Evolutionary conservation across 2,888 invertebrate genomes (phyloP), one percentile per base, ranked within the genome.

Genomic region (Heterodera filipjevi): DNA sequence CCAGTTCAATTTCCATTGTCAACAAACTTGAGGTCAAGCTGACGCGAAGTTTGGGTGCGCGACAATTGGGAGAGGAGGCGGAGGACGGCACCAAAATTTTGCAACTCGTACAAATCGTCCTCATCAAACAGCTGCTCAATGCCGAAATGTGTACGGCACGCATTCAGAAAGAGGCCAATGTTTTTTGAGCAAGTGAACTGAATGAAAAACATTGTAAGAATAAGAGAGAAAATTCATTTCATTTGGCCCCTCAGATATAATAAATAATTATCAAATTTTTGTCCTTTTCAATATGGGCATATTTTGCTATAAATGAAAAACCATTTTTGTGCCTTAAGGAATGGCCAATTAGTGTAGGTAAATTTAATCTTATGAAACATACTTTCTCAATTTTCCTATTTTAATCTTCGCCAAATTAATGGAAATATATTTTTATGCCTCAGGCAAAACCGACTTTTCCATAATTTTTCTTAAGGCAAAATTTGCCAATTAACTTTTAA

Each of bases 121-220:
- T 95, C 94, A 87, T 96, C 95, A 90, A 98, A 99, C 49, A 99
- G 92, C 90, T 97, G 94, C 64, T 93, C 92, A 80, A 99, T 91
- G 81, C 93, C 93, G 91, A 97, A 97, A 80, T 93, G 92, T 80
- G 92, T 93, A 87, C 93, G 93, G 89, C 96, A 96, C 33, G 94
- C 93, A 83, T 93, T 93, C 78, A 98, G 92, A 91, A 99, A 99
- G 84, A 94, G 92, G 89, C 94, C 93, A 86, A 98, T 98, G 91
- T 98, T 99, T 89, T 96, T 93, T 91, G 95, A 92, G 91, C 97
- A 96, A 87, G 97, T 92, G 90, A 98, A 99, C 95, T 98, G 92
- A 78, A 92, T 79, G 19, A 59, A 49, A 53, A 35, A n/a, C n/a
- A n/a, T n/a, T n/a, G n/a, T n/a, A n/a, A n/a, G 14, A 81, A 44